Evolutionary conservation across 1,140 invertebrate species (phyloP).

Genomic region (Drosophila micromelanica): DNA sequence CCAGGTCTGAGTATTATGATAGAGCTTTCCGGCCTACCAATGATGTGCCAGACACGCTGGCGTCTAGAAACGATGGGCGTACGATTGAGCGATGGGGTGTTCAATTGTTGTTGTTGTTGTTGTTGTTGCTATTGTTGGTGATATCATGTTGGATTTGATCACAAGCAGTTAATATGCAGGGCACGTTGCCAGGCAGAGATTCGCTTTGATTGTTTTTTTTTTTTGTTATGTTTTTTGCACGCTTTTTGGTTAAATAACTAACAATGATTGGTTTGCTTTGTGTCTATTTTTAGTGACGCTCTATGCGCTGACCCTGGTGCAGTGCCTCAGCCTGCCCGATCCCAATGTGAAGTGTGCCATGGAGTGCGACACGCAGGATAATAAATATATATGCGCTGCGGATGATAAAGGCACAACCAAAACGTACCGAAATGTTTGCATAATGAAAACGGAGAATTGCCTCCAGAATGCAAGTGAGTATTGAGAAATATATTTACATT

Average conservation of each 20-base stretch:
- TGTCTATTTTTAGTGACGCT: slow-evolving; percentile 72
- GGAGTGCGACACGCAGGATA: slow-evolving; percentile 72
- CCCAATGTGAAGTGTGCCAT: slow-evolving; percentile 74
- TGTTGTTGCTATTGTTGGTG: slow-evolving; percentile 39
- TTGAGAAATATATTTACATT: not conserved
- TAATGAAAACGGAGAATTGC: slow-evolving; percentile 83
- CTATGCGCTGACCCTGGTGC: slow-evolving; percentile 66
- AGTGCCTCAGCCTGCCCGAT: slow-evolving; percentile 70
- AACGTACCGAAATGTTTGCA: slow-evolving; percentile 77
- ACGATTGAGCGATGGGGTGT: slow-evolving; percentile 24
- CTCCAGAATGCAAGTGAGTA: slow-evolving; percentile 77
- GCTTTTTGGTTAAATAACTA: slow-evolving; percentile 58
- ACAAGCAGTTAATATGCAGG: slow-evolving; percentile 51
- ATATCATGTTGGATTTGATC: slow-evolving; percentile 59
- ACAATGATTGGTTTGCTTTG: slow-evolving; percentile 27
- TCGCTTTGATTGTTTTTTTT: not conserved
- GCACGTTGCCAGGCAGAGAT: slow-evolving; percentile 35
- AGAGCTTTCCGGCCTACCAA: slow-evolving; percentile 19
- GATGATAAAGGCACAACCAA: slow-evolving; percentile 78
- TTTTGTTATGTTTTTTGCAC: slow-evolving; percentile 27
- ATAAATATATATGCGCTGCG: slow-evolving; percentile 67
- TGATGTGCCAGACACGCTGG: slow-evolving; percentile 60
- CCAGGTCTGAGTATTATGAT: slow-evolving; percentile 8
- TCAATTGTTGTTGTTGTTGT: slow-evolving; percentile 13
- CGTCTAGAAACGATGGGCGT: slow-evolving; percentile 68